Conservation (phyloP, 2,888 invertebrate genomes). For the Gortyna flavago region DNA sequence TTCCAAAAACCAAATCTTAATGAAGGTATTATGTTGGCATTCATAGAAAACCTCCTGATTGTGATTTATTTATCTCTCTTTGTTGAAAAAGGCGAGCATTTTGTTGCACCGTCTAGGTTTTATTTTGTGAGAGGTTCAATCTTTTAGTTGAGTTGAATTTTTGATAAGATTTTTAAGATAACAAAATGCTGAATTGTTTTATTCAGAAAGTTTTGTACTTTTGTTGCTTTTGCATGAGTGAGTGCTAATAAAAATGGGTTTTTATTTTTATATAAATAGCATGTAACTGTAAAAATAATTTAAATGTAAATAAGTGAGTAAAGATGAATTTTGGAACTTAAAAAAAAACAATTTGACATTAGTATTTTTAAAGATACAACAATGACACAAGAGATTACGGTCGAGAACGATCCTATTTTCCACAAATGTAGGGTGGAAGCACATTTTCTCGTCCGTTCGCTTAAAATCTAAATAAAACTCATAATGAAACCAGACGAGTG, state of each 20-base stretch:
- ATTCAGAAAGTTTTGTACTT: neutral
- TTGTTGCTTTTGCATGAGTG: neutral
- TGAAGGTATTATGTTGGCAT: constrained; percentile 54
- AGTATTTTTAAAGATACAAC: constrained; percentile 29
- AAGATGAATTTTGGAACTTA: neutral
- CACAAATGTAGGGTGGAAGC: constrained; percentile 50
- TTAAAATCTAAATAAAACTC: constrained; percentile 68
- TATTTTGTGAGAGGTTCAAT: constrained; percentile 18
- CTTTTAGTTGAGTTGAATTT: constrained; percentile 10
- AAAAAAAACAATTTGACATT: constrained; percentile 21
- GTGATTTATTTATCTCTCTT: constrained; percentile 58
- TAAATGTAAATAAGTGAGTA: constrained; percentile 30
- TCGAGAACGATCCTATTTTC: constrained; percentile 40
- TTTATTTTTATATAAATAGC: neutral
- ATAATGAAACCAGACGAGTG: constrained; percentile 66
- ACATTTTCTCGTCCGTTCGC: constrained; percentile 54
- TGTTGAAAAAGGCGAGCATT: constrained; percentile 24
- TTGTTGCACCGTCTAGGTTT: constrained; percentile 28
- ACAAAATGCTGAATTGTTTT: constrained; percentile 28
- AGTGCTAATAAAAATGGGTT: neutral
- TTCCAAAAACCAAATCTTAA: constrained; percentile 54
- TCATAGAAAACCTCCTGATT: constrained; percentile 61
- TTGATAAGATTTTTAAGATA: constrained; percentile 8
- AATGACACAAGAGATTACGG: constrained; percentile 31
- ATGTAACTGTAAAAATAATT: constrained; percentile 16